phyloP scores from a whole-genome alignment of 1,140 invertebrate genomes.

The Drosophila yakuba region DNA sequence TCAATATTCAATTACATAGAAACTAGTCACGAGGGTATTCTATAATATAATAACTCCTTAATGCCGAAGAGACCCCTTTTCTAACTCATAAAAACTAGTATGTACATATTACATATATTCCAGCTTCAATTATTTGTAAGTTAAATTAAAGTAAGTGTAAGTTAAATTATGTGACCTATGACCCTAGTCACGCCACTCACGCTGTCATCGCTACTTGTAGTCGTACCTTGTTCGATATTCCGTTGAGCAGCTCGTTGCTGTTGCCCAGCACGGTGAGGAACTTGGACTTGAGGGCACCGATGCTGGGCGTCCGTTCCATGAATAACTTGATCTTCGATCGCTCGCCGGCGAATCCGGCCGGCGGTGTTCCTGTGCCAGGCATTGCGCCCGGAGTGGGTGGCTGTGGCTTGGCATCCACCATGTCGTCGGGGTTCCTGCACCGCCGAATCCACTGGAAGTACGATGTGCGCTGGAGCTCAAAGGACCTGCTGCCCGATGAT shows the following conservation, averaged over 20 bases:
- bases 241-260: slow-evolving; percentile 85
- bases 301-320: slow-evolving; percentile 84
- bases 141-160: too few relatives aligned
- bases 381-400: slow-evolving; percentile 54
- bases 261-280: slow-evolving; percentile 85
- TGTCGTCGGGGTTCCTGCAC: slow-evolving; percentile 3
- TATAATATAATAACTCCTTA: too few relatives aligned
- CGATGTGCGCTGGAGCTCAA: background rate
- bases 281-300: slow-evolving; percentile 84
- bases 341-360: slow-evolving; percentile 74
- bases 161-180: too few relatives aligned
- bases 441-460: background rate
- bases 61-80: too few relatives aligned
- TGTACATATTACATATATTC: too few relatives aligned
- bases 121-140: too few relatives aligned
- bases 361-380: slow-evolving; percentile 56
- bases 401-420: slow-evolving; percentile 73
- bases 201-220: background rate
- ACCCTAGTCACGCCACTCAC: slow-evolving; percentile 4
- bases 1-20: too few relatives aligned
- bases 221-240: slow-evolving; percentile 85
- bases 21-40: too few relatives aligned
- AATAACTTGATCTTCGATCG: slow-evolving; percentile 84
- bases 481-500: slow-evolving; percentile 2
- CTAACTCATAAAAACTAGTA: too few relatives aligned